Evolutionary conservation across 53 echinoderm and acorn worm species (phyloP).

Genomic region (Luidia sarsii): DNA sequence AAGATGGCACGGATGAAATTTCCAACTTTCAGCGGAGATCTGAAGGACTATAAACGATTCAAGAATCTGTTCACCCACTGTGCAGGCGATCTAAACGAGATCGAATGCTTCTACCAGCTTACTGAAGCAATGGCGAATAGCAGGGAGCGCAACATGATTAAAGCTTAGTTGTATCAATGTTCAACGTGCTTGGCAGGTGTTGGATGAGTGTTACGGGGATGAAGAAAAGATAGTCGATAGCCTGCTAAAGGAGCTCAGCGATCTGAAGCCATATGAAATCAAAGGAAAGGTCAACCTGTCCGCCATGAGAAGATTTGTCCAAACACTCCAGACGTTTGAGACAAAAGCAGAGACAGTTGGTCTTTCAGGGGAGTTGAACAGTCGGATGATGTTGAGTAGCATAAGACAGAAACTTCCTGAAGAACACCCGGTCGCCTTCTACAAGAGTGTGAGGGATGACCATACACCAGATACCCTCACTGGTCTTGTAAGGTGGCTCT

Average conservation of each 20-base stretch:
- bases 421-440: constrained; percentile 83
- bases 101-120: constrained; percentile 83
- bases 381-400: constrained; percentile 80
- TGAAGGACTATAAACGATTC: too few relatives aligned
- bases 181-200: too few relatives aligned
- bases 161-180: too few relatives aligned
- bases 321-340: constrained; percentile 73
- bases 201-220: constrained; percentile 76
- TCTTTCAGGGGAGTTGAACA: too few relatives aligned
- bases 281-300: too few relatives aligned
- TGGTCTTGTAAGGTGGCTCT: constrained; percentile 78
- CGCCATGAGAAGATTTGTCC: constrained; percentile 66
- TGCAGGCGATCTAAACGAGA: constrained; percentile 66
- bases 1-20: too few relatives aligned
- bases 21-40: too few relatives aligned
- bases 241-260: constrained; percentile 64
- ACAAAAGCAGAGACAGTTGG: too few relatives aligned
- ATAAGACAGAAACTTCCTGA: constrained; percentile 82
- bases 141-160: too few relatives aligned
- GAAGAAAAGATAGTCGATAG: constrained; percentile 74
- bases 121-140: constrained; percentile 78
- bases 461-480: constrained; percentile 63
- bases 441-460: constrained; percentile 74
- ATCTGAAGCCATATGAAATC: constrained; percentile 72
- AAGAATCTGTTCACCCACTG: too few relatives aligned